A percentile compares a stretch with the other conserved stretches of the same genome.
Conservation (phyloP, 2,888 invertebrate genomes). For the Xestia c-nigrum region DNA sequence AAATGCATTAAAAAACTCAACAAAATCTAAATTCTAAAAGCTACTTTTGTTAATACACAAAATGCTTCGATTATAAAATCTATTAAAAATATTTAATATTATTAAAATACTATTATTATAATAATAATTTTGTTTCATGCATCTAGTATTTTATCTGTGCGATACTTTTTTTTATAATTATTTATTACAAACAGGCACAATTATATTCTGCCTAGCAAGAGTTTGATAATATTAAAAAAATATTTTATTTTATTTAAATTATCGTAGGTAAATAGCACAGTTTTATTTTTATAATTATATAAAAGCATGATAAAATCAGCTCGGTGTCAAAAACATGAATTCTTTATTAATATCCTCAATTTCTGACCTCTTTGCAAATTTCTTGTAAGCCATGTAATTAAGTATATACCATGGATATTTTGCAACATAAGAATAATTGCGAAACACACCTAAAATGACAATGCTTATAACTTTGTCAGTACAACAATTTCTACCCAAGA, state of each 20-base stretch:
- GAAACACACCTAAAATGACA: not conserved
- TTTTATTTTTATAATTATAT: slow-evolving; percentile 11
- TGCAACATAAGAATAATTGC: not conserved
- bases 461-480: not conserved
- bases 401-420: not conserved
- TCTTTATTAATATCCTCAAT: not conserved
- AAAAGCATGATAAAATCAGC: slow-evolving; percentile 39
- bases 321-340: slow-evolving; percentile 38
- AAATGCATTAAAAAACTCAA: slow-evolving; percentile 51
- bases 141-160: slow-evolving; percentile 48
- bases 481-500: not conserved
- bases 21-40: slow-evolving; percentile 55
- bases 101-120: slow-evolving; percentile 48
- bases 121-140: slow-evolving; percentile 58
- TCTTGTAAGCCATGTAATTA: not conserved
- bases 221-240: not conserved
- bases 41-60: slow-evolving; percentile 64
- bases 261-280: slow-evolving; percentile 42
- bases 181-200: slow-evolving; percentile 32
- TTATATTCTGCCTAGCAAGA: slow-evolving; percentile 14
- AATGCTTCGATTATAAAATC: slow-evolving; percentile 60
- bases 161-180: slow-evolving; percentile 29
- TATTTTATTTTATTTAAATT: not conserved
- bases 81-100: slow-evolving; percentile 55
- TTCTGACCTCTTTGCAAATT: not conserved